Evolutionary conservation across 2,113 vertebrate genomes (phyloP), one percentile per base, ranked within the genome.

Genomic region (Eonycteris spelaea): DNA sequence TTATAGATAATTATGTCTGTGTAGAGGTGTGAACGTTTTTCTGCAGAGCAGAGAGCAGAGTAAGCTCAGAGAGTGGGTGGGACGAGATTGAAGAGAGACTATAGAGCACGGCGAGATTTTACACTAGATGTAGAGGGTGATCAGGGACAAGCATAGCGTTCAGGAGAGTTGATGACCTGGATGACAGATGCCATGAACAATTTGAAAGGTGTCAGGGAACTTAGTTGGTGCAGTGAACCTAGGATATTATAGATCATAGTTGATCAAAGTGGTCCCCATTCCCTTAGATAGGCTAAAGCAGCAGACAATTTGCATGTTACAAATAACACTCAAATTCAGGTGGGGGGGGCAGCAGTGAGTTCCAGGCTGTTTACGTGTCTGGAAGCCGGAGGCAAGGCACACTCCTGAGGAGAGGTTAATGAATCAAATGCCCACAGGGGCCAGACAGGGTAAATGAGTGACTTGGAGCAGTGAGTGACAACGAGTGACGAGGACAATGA

Each of bases 301-400:
- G 22, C 6, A 91, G 28, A n/a, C 5, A 63, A 63, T n/a, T 35
- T 51, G 0, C 28, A 38, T 35, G 14, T 7, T 33, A 33, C 18
- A 51, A 73, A 79, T 33, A 45, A 55, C 30, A 10, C 33, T 91
- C 26, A 70, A n/a, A 74, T 51, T 74, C 18, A 33, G n/a, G 26
- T 59, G 48, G 14, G 6, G 14, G 6, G 78, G 26, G 4, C 1
- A 12, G 8, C 14, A 13, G 4, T 24, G 28, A 43, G 0, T n/a
- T 59, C 55, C 9, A 45, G 21, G 35, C 7, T 6, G 61, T 71
- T 38, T 38, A 19, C 15, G 7, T 5, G 51, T 38, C 48, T 21
- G 15, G 7, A 95, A 90, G 7, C 22, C 14, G 71, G 55, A 70
- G 21, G 43, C 21, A 8, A 71, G 5, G 30, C 11, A 15, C 7